Conservation (phyloP, 2,113 vertebrate species). For the Oryctolagus cuniculus region mOryCun1.1 NC_091433.1:4654001-4654500, state of each 20-base stretch:
- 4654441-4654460: slow-evolving; percentile 22
- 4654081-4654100: slow-evolving; percentile 35
- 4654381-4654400: background rate
- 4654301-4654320: background rate
- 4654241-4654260: background rate
- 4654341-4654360: slow-evolving; percentile 19
- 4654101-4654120: slow-evolving; percentile 58
- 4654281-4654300: background rate
- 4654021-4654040: background rate
- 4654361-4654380: slow-evolving; percentile 4
- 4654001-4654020: background rate
- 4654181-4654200: slow-evolving; percentile 23
- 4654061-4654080: slow-evolving; percentile 46
- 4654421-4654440: background rate
- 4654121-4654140: slow-evolving; percentile 50
- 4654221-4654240: background rate
- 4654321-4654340: slow-evolving; percentile 37
- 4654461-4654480: slow-evolving; percentile 3
- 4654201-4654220: background rate
- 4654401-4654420: background rate
- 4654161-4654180: background rate
- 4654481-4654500: background rate
- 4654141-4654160: slow-evolving; percentile 41
- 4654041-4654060: slow-evolving; percentile 39
- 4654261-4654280: slow-evolving; percentile 55